Percentiles rank a stretch among this genome's conserved stretches.
Evolutionary conservation across 1,140 invertebrate genomes (phyloP).

Genomic region (Carposina sasakii): DNA sequence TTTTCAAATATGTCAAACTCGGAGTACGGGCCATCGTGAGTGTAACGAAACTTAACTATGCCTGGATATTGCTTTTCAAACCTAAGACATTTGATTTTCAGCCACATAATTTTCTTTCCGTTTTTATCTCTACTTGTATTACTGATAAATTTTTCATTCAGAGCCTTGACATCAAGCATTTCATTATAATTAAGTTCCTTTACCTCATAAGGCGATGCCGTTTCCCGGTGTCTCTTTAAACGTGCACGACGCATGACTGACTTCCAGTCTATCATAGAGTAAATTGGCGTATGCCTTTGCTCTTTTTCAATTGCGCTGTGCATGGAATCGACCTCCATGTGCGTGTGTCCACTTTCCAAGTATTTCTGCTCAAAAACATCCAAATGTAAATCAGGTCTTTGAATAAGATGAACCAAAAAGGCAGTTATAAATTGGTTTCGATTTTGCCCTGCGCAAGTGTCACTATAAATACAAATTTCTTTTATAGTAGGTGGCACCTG

Average conservation of each 20-base stretch:
- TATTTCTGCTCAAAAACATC: conserved; percentile 40
- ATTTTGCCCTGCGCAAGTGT: conserved; percentile 47
- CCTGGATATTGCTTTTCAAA: no score
- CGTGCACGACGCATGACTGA: no score
- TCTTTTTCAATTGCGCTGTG: conserved; percentile 35
- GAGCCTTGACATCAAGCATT: conserved; percentile 14
- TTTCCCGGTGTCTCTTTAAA: no score
- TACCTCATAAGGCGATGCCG: conserved; percentile 16
- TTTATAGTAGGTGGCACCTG: conserved; percentile 4
- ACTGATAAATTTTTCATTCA: conserved; percentile 13
- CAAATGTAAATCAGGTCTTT: conserved; percentile 21
- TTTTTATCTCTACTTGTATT: no score
- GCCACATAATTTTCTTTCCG: no score
- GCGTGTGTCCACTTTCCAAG: conserved; percentile 35
- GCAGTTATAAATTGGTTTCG: conserved; percentile 40
- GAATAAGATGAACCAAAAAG: conserved; percentile 31
- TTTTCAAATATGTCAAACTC: no score
- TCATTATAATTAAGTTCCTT: conserved; percentile 15
- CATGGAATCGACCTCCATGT: conserved; percentile 37
- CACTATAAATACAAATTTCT: conserved; percentile 30
- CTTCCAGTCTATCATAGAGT: no score
- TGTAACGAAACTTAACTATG: no score
- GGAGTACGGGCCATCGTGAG: no score
- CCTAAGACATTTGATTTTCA: no score
- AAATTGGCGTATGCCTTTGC: conserved; percentile 26